A percentile compares a stretch with the other conserved stretches of the same genome.
Conservation (phyloP, 37 sponge, comb jelly and placozoan species). For the Oopsacas minuta region DNA sequence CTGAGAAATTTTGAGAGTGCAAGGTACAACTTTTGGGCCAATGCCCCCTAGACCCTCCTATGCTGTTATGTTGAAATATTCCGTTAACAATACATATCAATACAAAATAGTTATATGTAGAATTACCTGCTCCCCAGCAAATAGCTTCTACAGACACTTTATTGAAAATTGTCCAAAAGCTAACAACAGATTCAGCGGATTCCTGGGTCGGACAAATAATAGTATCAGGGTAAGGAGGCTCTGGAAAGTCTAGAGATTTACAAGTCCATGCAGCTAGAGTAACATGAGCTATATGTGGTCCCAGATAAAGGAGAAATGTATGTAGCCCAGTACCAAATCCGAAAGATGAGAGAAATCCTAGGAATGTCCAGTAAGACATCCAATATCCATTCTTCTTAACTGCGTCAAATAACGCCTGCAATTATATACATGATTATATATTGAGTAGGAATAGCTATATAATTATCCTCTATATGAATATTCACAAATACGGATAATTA, state of each 20-base stretch:
- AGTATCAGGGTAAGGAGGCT: slow-evolving; percentile 76
- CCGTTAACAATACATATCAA: too few relatives aligned
- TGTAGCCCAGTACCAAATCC: slow-evolving; percentile 96
- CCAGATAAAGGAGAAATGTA: slow-evolving; percentile 92
- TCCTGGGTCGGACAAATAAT: slow-evolving; percentile 52
- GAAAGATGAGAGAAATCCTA: slow-evolving; percentile 86
- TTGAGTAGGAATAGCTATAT: too few relatives aligned
- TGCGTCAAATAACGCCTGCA: background rate
- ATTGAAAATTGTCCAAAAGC: slow-evolving; percentile 68
- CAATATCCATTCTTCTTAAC: slow-evolving; percentile 31
- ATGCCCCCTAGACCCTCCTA: too few relatives aligned
- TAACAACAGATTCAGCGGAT: slow-evolving; percentile 21
- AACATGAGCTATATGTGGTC: slow-evolving; percentile 98
- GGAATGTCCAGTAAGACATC: slow-evolving; percentile 83
- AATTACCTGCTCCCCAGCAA: slow-evolving; percentile 58
- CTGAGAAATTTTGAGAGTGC: too few relatives aligned
- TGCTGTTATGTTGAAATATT: too few relatives aligned
- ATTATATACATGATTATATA: too few relatives aligned
- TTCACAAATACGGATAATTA: too few relatives aligned
- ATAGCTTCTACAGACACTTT: slow-evolving; percentile 86
- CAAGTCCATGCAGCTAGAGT: slow-evolving; percentile 96
- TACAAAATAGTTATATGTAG: too few relatives aligned
- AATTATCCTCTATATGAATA: too few relatives aligned
- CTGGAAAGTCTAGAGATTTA: slow-evolving; percentile 83
- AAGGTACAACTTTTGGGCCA: too few relatives aligned